A percentile compares a stretch with the other conserved stretches of the same genome.
Conservation (phyloP, 2,113 vertebrate species). For the Greenwoodochromis staneri region DNA sequence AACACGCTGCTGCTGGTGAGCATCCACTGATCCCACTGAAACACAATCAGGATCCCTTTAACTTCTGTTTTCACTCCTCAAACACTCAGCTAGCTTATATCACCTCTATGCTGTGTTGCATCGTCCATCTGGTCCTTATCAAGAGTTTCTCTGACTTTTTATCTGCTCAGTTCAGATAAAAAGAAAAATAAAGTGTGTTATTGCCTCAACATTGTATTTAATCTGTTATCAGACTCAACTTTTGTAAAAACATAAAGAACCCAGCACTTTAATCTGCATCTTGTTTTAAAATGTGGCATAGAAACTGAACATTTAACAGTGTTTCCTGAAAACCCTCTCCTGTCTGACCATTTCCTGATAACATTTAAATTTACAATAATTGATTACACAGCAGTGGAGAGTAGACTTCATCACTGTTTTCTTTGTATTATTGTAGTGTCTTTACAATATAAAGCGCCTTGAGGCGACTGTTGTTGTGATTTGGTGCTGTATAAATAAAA, state of each 20-base stretch:
- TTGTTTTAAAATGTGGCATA: neutral
- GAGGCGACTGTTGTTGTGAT: too few species aligned
- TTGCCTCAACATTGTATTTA: neutral
- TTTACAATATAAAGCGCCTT: too few species aligned
- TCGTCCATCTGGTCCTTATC: neutral
- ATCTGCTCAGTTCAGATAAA: neutral
- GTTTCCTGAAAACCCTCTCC: too few species aligned
- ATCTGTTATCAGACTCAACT: neutral
- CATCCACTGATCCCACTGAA: conserved; percentile 88
- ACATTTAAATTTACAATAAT: too few species aligned
- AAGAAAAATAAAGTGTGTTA: neutral
- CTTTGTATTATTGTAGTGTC: too few species aligned
- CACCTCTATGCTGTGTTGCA: neutral
- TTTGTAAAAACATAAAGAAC: neutral
- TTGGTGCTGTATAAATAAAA: too few species aligned
- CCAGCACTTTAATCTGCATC: neutral
- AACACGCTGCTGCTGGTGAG: conserved; percentile 84
- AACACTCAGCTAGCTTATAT: neutral
- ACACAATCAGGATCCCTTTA: neutral
- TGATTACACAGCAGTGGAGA: fast-evolving
- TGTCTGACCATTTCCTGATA: too few species aligned
- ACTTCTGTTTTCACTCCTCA: neutral
- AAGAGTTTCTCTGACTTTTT: neutral
- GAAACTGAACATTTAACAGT: too few species aligned
- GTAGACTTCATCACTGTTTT: too few species aligned